A percentile compares a stretch with the other conserved stretches of the same genome.
Evolutionary conservation across 2,797 vertebrate genomes (phyloP).

Genomic region (Eulemur mongoz): DNA sequence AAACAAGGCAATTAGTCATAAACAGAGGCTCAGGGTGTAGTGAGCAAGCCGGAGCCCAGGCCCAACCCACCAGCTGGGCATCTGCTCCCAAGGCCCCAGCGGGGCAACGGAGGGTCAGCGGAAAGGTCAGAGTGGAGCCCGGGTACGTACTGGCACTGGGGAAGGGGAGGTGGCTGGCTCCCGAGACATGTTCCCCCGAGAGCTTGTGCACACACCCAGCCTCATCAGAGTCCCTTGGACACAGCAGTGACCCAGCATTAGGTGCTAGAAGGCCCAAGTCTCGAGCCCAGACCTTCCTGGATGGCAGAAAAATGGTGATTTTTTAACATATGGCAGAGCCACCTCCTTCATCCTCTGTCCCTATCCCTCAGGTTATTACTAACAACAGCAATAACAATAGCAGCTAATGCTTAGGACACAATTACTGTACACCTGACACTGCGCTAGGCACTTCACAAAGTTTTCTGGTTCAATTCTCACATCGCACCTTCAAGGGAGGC

Average conservation of each 20-base stretch:
- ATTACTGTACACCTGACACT: not conserved
- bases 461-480: not conserved
- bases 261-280: not conserved
- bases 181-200: accelerated
- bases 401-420: not conserved
- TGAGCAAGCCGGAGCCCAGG: not conserved
- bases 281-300: not conserved
- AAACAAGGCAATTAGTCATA: slow-evolving; percentile 79
- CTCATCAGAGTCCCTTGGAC: not conserved
- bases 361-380: not conserved
- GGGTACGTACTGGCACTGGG: not conserved
- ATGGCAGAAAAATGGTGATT: not conserved
- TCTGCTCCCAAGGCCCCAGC: not conserved
- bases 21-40: slow-evolving; percentile 61
- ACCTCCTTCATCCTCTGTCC: not conserved
- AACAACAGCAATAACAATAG: not conserved
- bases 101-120: accelerated
- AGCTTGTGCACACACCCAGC: not conserved
- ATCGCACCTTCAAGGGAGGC: not conserved
- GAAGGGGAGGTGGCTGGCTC: not conserved
- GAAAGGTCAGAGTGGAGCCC: not conserved
- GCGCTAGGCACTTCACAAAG: too few relatives aligned
- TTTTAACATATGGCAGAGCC: not conserved
- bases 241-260: not conserved
- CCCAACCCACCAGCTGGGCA: not conserved